Evolutionary conservation across 2,888 invertebrate species (phyloP).

Genomic region (Plagiodera versicolora): DNA sequence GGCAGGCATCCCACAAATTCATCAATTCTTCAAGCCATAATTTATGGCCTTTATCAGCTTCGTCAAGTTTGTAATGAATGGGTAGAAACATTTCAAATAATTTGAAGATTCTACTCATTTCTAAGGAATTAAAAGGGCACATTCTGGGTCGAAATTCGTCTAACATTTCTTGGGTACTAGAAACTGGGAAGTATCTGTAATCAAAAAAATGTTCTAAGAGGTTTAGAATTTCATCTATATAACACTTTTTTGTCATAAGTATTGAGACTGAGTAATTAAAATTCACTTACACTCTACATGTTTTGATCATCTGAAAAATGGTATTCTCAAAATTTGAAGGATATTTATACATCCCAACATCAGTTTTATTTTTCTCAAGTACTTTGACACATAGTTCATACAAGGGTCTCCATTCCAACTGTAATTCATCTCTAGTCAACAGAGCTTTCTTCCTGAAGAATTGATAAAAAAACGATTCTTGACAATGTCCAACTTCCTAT

Average conservation of each 20-base stretch:
- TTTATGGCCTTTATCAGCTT: slow-evolving; percentile 67
- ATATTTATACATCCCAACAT: slow-evolving; percentile 63
- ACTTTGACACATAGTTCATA: slow-evolving; percentile 68
- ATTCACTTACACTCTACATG: slow-evolving; percentile 47
- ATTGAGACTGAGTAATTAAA: slow-evolving; percentile 9
- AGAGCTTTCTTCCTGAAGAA: slow-evolving; percentile 72
- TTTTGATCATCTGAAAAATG: slow-evolving; percentile 45
- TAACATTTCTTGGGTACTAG: slow-evolving; percentile 82
- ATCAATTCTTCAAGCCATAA: slow-evolving; percentile 82
- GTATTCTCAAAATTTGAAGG: slow-evolving; percentile 37
- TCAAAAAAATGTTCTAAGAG: slow-evolving; percentile 16
- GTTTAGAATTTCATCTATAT: not conserved
- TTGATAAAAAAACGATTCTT: slow-evolving; percentile 19
- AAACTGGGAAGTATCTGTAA: slow-evolving; percentile 69
- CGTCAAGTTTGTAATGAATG: slow-evolving; percentile 64
- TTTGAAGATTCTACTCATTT: slow-evolving; percentile 57
- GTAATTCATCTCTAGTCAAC: slow-evolving; percentile 76
- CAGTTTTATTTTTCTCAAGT: slow-evolving; percentile 60
- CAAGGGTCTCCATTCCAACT: slow-evolving; percentile 83
- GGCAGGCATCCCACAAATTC: slow-evolving; percentile 75
- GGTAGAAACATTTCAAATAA: slow-evolving; percentile 79
- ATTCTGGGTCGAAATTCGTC: slow-evolving; percentile 79
- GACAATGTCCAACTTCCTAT: not conserved
- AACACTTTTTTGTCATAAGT: too few relatives aligned
- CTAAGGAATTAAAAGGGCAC: slow-evolving; percentile 69